Evolutionary conservation across 2,113 vertebrate species (phyloP).

Genomic region (Zosterops pallidus): DNA sequence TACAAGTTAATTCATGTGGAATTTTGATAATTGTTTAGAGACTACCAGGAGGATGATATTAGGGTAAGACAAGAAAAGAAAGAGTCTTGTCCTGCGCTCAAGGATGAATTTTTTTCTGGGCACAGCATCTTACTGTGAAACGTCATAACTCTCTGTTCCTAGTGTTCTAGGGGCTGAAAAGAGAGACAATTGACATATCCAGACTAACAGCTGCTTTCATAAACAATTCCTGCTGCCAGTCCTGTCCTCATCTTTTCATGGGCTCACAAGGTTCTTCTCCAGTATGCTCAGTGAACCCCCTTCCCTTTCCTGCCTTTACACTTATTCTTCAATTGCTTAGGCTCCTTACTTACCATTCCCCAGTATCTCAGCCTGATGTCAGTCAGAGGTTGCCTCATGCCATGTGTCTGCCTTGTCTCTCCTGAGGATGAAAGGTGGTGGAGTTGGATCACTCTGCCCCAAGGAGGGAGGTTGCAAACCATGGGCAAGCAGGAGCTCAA

Average conservation of each 20-base stretch:
- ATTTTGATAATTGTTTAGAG: background rate
- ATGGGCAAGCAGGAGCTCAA: background rate
- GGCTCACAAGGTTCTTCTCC: background rate
- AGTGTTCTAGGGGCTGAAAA: background rate
- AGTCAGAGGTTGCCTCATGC: background rate
- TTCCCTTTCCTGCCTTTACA: background rate
- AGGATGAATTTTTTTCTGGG: background rate
- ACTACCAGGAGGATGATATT: background rate
- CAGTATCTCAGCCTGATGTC: background rate
- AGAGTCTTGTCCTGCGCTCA: background rate
- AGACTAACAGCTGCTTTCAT: background rate
- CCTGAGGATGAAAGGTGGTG: background rate
- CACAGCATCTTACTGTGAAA: background rate
- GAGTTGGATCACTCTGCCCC: background rate
- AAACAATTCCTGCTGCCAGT: background rate
- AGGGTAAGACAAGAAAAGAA: background rate
- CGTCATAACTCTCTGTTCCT: background rate
- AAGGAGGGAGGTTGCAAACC: accelerated
- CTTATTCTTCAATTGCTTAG: background rate
- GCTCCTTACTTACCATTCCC: background rate
- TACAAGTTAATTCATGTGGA: background rate
- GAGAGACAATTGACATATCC: background rate
- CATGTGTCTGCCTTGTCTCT: background rate
- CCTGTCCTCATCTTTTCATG: background rate
- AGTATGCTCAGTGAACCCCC: background rate